Evolutionary conservation across 2,888 invertebrate genomes (phyloP).

Genomic region (Drosophila nr. perissopoda): DNA sequence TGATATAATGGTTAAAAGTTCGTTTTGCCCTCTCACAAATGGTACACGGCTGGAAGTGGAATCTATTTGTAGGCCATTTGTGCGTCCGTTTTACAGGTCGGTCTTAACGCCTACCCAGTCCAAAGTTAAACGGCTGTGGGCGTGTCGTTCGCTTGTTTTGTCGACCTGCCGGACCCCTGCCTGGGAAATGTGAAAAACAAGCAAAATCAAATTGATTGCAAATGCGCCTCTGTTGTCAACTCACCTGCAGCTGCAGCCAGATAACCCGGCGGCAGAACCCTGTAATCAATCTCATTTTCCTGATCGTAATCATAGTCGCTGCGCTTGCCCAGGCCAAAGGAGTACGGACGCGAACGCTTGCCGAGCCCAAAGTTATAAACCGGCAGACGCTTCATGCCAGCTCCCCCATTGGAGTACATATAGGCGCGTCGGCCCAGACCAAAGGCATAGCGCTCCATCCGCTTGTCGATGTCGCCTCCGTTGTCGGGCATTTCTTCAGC

Average conservation of each 20-base stretch:
- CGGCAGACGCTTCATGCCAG: constrained; percentile 84
- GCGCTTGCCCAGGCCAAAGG: constrained; percentile 84
- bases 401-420: constrained; percentile 83
- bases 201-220: neutral
- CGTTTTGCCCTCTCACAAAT: constrained; percentile 17
- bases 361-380: constrained; percentile 85
- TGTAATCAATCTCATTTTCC: constrained; percentile 66
- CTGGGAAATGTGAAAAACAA: constrained; percentile 18
- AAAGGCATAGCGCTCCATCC: constrained; percentile 89
- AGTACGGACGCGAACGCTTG: constrained; percentile 83
- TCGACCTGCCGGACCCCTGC: constrained; percentile 33
- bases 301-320: constrained; percentile 79
- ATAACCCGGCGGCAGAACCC: constrained; percentile 45
- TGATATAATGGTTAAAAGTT: constrained; percentile 31
- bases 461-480: constrained; percentile 85
- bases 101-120: constrained; percentile 86
- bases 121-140: constrained; percentile 86
- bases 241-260: constrained; percentile 52
- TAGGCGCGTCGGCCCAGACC: constrained; percentile 89
- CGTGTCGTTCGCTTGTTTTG: constrained; percentile 73
- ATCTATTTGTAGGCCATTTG: constrained; percentile 16
- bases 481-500: constrained; percentile 60
- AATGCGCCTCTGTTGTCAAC: neutral
- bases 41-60: constrained; percentile 51
- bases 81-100: constrained; percentile 13